Evolutionary conservation across 1,140 invertebrate genomes (phyloP).

Genomic region (Acromyrmex charruanus): DNA sequence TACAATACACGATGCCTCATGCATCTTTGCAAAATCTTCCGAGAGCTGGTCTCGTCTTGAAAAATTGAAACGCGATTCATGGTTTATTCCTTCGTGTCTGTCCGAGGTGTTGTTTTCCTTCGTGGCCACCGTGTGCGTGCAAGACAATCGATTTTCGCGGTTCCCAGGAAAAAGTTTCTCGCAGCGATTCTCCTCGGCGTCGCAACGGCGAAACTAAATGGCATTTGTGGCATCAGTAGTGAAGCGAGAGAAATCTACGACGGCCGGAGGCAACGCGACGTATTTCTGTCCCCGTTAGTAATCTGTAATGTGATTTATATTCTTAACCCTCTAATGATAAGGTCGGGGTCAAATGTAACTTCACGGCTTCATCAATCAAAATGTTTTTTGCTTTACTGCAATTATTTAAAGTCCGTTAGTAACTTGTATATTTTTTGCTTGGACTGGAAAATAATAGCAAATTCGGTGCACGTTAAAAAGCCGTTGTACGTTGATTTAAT

Average conservation of each 20-base stretch:
- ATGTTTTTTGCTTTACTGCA: too few relatives aligned
- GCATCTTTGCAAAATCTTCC: conserved; percentile 58
- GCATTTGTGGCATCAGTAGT: neutral
- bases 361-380: too few relatives aligned
- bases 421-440: too few relatives aligned
- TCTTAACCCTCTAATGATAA: neutral
- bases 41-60: conserved; percentile 29
- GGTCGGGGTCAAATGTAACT: too few relatives aligned
- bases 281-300: conserved; percentile 3
- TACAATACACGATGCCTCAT: conserved; percentile 44
- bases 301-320: conserved; percentile 7
- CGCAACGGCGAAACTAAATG: conserved; percentile 22
- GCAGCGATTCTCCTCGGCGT: neutral
- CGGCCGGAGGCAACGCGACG: neutral
- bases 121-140: conserved; percentile 7
- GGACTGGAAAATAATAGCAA: too few relatives aligned
- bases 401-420: too few relatives aligned
- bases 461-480: too few relatives aligned
- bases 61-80: conserved; percentile 59
- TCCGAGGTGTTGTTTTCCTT: conserved; percentile 50
- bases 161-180: neutral
- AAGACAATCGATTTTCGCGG: conserved; percentile 51
- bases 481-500: too few relatives aligned
- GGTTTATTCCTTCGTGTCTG: conserved; percentile 17
- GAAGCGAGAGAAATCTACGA: neutral